phyloP scores from a whole-genome alignment of 1,140 invertebrate species.

The Drosophila sechellia region DNA sequence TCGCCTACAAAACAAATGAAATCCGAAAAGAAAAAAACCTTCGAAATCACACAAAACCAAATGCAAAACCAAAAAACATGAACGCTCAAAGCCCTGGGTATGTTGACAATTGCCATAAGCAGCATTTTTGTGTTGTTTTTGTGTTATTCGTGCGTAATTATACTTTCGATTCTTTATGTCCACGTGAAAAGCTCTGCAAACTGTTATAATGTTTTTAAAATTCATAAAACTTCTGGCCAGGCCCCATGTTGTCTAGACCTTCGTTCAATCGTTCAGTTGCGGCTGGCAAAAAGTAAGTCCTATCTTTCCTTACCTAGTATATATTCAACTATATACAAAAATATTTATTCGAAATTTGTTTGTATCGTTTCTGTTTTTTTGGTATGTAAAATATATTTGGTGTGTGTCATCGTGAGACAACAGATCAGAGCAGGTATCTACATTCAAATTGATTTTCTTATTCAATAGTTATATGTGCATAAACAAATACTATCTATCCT shows the following conservation, averaged over 20 bases:
- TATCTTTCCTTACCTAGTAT: slow-evolving; percentile 38
- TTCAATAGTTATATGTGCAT: slow-evolving; percentile 49
- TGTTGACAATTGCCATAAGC: slow-evolving; percentile 57
- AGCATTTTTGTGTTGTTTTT: slow-evolving; percentile 49
- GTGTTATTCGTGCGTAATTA: slow-evolving; percentile 53
- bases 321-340: slow-evolving; percentile 31
- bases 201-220: slow-evolving; percentile 54
- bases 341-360: slow-evolving; percentile 30
- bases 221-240: slow-evolving; percentile 26
- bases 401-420: slow-evolving; percentile 39
- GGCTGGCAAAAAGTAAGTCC: slow-evolving; percentile 63
- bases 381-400: slow-evolving; percentile 44
- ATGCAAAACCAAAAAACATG: slow-evolving; percentile 22
- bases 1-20: slow-evolving; percentile 42
- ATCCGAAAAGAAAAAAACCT: slow-evolving; percentile 31
- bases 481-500: slow-evolving; percentile 47
- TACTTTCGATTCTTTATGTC: slow-evolving; percentile 46
- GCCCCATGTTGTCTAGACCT: slow-evolving; percentile 45
- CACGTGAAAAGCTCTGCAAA: slow-evolving; percentile 53
- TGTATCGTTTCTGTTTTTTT: slow-evolving; percentile 48
- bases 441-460: slow-evolving; percentile 58
- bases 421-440: slow-evolving; percentile 74
- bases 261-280: slow-evolving; percentile 49
- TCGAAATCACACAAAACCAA: slow-evolving; percentile 31
- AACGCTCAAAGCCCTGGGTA: slow-evolving; percentile 52